phyloP scores from a whole-genome alignment of 2,797 vertebrate species.

The Allobates femoralis region DNA sequence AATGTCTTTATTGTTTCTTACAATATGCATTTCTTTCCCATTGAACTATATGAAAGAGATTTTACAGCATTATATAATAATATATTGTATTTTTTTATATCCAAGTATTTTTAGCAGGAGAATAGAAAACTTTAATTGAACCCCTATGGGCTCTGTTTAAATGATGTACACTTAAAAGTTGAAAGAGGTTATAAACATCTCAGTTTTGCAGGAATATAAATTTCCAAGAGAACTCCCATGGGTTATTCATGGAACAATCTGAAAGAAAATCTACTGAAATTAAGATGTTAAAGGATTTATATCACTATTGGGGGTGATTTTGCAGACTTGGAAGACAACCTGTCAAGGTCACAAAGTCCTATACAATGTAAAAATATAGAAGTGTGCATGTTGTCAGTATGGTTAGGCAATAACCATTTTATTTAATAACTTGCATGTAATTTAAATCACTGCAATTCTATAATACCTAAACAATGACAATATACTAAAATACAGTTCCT shows the following conservation, averaged over 20 bases:
- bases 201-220: slow-evolving; percentile 33
- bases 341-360: slow-evolving; percentile 15
- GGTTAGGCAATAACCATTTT: background rate
- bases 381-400: background rate
- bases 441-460: background rate
- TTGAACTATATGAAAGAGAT: background rate
- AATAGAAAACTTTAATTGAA: slow-evolving; percentile 19
- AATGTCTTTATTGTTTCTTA: background rate
- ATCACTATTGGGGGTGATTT: slow-evolving; percentile 15
- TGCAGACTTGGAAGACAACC: background rate
- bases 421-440: background rate
- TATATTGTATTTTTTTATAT: background rate
- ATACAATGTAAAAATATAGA: background rate
- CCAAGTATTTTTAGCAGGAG: background rate
- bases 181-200: slow-evolving; percentile 36
- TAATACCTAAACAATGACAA: too few relatives aligned
- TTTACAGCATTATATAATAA: background rate
- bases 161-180: slow-evolving; percentile 41
- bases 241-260: slow-evolving; percentile 24
- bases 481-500: too few relatives aligned
- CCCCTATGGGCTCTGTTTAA: slow-evolving; percentile 25
- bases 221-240: background rate
- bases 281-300: slow-evolving; percentile 28
- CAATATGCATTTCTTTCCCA: background rate
- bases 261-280: slow-evolving; percentile 23